Evolutionary conservation across 2,888 invertebrate species (phyloP), one percentile per base, ranked within the genome.

Genomic region (Drosophila paranaensis): DNA sequence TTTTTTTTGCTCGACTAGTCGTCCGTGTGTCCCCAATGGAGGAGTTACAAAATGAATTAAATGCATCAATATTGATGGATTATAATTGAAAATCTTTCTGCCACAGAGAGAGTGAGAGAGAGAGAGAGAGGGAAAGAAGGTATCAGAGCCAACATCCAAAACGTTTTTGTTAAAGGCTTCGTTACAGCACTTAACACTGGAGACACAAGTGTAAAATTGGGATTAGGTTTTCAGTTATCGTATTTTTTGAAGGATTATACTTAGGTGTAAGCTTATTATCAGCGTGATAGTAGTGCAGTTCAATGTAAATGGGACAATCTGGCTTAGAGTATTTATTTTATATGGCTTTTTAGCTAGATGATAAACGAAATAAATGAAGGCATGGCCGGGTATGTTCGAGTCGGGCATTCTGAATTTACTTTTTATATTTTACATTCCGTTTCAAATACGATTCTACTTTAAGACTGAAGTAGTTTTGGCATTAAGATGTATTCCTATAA

Each of bases 11-110:
- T 33, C 25, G 39, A 27, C 45, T 48, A 30, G 50, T 20, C 11
- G 50, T 20, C 11, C 46, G 16, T 35, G 50, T 57, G 63, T 56
- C 62, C 53, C 68, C 55, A 57, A 74, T 61, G 58, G 60, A 51
- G 68, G 20, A 77, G 55, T 60, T 55, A 43, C 63, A 67, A 80
- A 72, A 55, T 62, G 63, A 62, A 78, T 66, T 64, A 67, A 63
- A 77, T 62, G 37, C 50, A 61, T 40, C 55, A 53, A 62, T 50
- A 70, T 75, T 61, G 75, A 76, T 61, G 60, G 55, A 75, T 53
- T 39, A 48, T 48, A 60, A 72, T 72, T 74, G 60, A 67, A 57
- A 55, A 57, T 45, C 61, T 9, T 13, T 20, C 20, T 64, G 6
- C 51, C 35, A 51, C 20, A n/a, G 33, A 14, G 20, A 13, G 3